phyloP scores from a whole-genome alignment of 2,113 vertebrate genomes.

The Leptodactylus fuscus region DNA sequence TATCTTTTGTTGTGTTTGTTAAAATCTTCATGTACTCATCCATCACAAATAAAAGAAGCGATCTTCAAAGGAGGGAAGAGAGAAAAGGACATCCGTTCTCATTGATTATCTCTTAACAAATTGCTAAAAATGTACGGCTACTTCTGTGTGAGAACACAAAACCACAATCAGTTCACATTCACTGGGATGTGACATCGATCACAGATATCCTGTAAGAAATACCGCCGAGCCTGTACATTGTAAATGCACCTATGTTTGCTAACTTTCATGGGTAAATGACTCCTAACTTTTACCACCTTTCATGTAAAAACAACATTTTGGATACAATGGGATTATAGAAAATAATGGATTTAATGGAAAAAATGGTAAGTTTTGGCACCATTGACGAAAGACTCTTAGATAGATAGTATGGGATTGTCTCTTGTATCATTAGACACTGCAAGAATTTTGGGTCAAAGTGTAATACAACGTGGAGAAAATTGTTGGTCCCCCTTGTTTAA shows the following conservation, averaged over 20 bases:
- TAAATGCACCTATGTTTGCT: slow-evolving; percentile 38
- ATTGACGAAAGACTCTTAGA: not conserved
- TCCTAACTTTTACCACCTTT: slow-evolving; percentile 30
- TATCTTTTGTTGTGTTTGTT: slow-evolving; percentile 16
- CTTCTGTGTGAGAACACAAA: slow-evolving; percentile 33
- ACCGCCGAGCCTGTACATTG: slow-evolving; percentile 9
- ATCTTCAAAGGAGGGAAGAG: slow-evolving; percentile 31
- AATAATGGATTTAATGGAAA: not conserved
- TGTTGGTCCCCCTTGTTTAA: too few relatives aligned
- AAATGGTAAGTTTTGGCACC: not conserved
- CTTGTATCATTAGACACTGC: not conserved
- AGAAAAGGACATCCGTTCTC: slow-evolving; percentile 44
- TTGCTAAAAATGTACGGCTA: slow-evolving; percentile 3
- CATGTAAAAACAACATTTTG: slow-evolving; percentile 20
- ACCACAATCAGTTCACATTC: slow-evolving; percentile 45
- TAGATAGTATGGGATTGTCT: not conserved
- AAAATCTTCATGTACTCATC: slow-evolving; percentile 11
- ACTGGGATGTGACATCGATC: slow-evolving; percentile 37
- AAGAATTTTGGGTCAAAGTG: not conserved
- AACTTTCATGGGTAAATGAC: slow-evolving; percentile 39
- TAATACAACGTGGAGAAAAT: not conserved
- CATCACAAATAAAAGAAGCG: slow-evolving; percentile 29
- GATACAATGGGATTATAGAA: not conserved
- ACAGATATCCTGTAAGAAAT: slow-evolving; percentile 11
- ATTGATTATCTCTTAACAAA: slow-evolving; percentile 29